These are phyloP conservation scores for Drosophila eugracilis DNA, from an alignment of 1,140 invertebrate genomes.

Conservation along the genomic window DNA sequence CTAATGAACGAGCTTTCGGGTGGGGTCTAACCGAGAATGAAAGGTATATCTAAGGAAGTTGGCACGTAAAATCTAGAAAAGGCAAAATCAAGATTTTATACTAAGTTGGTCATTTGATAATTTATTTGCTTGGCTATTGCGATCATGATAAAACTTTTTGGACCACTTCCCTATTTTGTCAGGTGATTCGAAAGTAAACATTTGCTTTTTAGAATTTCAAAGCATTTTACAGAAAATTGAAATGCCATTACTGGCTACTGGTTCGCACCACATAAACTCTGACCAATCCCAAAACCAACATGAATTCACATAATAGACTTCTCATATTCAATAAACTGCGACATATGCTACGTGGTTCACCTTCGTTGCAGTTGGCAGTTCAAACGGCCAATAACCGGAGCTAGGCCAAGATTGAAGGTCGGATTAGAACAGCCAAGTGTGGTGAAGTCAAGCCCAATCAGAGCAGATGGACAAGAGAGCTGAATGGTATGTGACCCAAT, in stretches of 20 bases:
- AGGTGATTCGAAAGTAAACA: too few relatives aligned
- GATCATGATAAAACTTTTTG: too few relatives aligned
- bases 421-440: slow-evolving; percentile 36
- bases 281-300: slow-evolving; percentile 10
- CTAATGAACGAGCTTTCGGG: slow-evolving; percentile 24
- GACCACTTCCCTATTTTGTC: too few relatives aligned
- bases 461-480: slow-evolving; percentile 3
- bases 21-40: slow-evolving; percentile 5
- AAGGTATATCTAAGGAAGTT: background rate
- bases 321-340: slow-evolving; percentile 20
- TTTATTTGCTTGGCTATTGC: too few relatives aligned
- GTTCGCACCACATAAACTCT: background rate
- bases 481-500: slow-evolving; percentile 46
- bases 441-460: slow-evolving; percentile 20
- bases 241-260: too few relatives aligned
- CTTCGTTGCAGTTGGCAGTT: slow-evolving; percentile 49
- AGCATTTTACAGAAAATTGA: too few relatives aligned
- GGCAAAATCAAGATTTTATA: background rate
- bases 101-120: too few relatives aligned
- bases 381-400: slow-evolving; percentile 67
- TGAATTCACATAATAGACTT: slow-evolving; percentile 12
- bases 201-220: too few relatives aligned
- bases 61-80: background rate
- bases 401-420: slow-evolving; percentile 54
- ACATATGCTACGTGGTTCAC: slow-evolving; percentile 62